A percentile compares a stretch with the other conserved stretches of the same genome.
Conservation (phyloP, 2,797 vertebrate genomes). For the Acanthurus lineatus region DNA sequence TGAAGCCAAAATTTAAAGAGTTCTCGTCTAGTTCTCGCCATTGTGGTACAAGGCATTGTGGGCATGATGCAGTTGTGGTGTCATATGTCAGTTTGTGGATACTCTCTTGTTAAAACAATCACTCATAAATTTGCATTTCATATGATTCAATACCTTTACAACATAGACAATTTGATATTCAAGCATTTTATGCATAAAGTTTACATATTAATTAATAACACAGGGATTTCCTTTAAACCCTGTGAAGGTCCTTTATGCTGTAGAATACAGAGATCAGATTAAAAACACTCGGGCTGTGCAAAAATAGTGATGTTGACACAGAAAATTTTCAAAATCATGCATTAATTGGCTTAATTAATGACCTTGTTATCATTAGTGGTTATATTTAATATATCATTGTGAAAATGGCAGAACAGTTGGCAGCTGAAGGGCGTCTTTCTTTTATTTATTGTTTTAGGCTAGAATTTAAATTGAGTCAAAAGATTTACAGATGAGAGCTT, state of each 20-base stretch:
- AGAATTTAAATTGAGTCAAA: constrained; percentile 59
- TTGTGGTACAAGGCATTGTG: too few relatives aligned
- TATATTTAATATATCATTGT: constrained; percentile 60
- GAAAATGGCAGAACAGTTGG: constrained; percentile 57
- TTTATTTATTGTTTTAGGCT: constrained; percentile 43
- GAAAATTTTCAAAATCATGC: constrained; percentile 38
- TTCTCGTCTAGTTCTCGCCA: too few relatives aligned
- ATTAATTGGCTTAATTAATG: constrained; percentile 70
- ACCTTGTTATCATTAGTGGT: constrained; percentile 55
- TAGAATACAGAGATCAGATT: constrained; percentile 37
- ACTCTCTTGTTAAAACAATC: constrained; percentile 13
- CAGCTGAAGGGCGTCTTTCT: constrained; percentile 42
- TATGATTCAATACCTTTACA: constrained; percentile 1
- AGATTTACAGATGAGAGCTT: constrained; percentile 60
- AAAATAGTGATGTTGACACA: constrained; percentile 34
- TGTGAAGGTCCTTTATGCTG: constrained; percentile 22
- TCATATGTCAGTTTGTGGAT: constrained; percentile 12
- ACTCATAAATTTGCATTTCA: constrained; percentile 15
- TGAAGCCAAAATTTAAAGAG: too few relatives aligned
- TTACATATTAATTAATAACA: constrained; percentile 27
- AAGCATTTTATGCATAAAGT: constrained; percentile 30
- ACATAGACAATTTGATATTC: constrained; percentile 24
- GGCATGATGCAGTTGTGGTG: background rate
- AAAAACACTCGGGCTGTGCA: constrained; percentile 38
- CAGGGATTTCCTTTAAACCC: constrained; percentile 19